Evolutionary conservation across 2,888 invertebrate species (phyloP), one percentile per base, ranked within the genome.

Genomic region (Apodemia duryi): DNA sequence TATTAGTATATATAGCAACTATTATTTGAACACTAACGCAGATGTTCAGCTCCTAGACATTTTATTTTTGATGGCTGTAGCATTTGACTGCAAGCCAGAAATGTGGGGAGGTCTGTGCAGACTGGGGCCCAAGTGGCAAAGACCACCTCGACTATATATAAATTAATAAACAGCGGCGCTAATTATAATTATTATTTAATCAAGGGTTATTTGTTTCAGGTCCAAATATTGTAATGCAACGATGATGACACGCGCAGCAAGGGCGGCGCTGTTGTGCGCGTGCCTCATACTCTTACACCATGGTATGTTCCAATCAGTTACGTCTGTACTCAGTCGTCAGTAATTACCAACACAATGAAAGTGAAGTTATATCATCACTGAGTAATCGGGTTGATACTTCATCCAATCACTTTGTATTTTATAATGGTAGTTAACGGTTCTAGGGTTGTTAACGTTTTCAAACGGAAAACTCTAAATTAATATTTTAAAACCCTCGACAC

Each of bases 251-350:
- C 71, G 72, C 68, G 76, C 86, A 85, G 80, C 85, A 86, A 86
- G 83, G 83, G 84, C 79, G 84, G 87, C 81, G 82, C 77, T 90
- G 78, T 78, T 90, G 80, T 88, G 87, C 83, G 88, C 79, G 71
- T 83, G 84, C 80, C 81, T 84, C 74, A 73, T 88, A 77, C 74
- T 86, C 63, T 68, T 89, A 72, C 88, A 86, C 62, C 32, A 57
- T 61, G 71, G 81, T 86, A 72, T 88, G 87, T 88, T 10, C 10
- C 54, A 43, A 11, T 43, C 43, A 28, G 54, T 54, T 54, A 29
- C 54, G 54, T 54, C 54, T 54, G 10, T 28, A 29, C 10, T 2
- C 29, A 28, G 9, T 7, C 28, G 2, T 43, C 3, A 11, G 43
- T 43, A 43, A 43, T 43, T 43, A 43, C 43, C 29, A 54, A 54